Percentiles rank a stretch among this genome's conserved stretches.
These are phyloP conservation scores for Mellilla xanthometata DNA, from an alignment of 2,888 invertebrate species.

Conservation along the genomic window DNA sequence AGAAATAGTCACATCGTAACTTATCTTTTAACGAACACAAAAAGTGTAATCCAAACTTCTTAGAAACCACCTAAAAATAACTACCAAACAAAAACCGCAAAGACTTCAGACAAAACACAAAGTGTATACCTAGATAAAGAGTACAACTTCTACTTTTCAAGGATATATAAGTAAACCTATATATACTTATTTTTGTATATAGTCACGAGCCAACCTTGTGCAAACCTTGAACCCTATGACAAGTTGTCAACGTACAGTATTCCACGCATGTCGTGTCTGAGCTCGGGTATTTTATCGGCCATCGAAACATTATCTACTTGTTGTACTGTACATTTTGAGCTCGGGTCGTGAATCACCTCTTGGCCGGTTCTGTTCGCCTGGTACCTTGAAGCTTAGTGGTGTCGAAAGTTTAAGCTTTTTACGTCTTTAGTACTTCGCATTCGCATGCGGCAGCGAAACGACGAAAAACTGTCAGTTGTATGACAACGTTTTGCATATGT, in stretches of 20 bases:
- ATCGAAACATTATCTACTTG: conserved; percentile 14
- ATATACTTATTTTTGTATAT: neutral
- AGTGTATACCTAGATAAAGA: neutral
- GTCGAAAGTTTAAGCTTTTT: conserved; percentile 4
- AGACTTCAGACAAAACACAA: neutral
- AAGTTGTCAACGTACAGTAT: conserved; percentile 15
- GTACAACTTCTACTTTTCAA: neutral
- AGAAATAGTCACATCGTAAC: too few species aligned
- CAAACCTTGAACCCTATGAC: conserved; percentile 19
- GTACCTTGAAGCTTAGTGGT: conserved; percentile 1
- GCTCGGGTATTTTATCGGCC: conserved; percentile 11
- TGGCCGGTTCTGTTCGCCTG: conserved; percentile 4
- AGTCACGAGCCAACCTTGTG: conserved; percentile 17
- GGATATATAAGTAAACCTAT: neutral
- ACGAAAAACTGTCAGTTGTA: too few species aligned
- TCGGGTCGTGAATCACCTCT: conserved; percentile 6
- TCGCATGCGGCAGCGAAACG: too few species aligned
- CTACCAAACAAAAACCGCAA: neutral
- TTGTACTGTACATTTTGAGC: conserved; percentile 8
- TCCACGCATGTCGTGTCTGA: conserved; percentile 12
- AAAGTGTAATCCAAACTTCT: too few species aligned
- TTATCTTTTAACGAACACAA: too few species aligned
- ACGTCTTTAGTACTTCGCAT: neutral
- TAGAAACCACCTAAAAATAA: too few species aligned
- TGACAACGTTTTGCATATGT: too few species aligned